Base-by-base conservation (phyloP, 2,888 invertebrate genomes). In the Desoria tigrina region DNA sequence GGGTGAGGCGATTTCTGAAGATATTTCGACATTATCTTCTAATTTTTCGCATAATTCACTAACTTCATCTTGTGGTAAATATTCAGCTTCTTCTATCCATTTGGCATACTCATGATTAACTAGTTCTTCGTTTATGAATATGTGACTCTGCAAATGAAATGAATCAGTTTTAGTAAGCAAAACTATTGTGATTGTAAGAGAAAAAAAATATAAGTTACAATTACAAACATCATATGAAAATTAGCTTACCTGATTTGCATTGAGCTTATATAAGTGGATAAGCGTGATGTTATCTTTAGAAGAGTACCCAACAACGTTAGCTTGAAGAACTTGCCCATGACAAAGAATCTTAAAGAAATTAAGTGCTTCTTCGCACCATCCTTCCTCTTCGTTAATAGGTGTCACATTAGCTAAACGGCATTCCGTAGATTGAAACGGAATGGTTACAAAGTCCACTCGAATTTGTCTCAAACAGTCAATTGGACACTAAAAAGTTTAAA, bases 381-480 rank as follows among this genome's bases (percentile, higher is more conserved):
- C 80, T 37, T 78, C 78, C 50, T 78, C 78, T 66, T 78, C 81
- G 79, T 86, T 85, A 64, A 86, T 83, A 63, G 94, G 91, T 81
- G 86, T 86, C 77, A 96, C 85, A 81, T 93, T 89, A n/a, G 93
- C 93, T 78, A 99, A 83, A 79, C 89, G 86, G 79, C 96, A 94
- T 84, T 99, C 98, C 56, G 92, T 90, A 65, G 97, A 94, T 86
- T 98, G 97, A 86, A 98, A 98, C 61, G 98, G 98, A 80, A 97
- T 84, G 65, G 88, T 84, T 86, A 96, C 89, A 81, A 94, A 96
- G 82, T 98, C 96, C 61, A 88, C 88, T 77, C 94, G 86, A 76
- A 99, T 95, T 83, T 97, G 95, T 79, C 92, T 87, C 79, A 98
- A 86, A 74, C 87, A 85, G 63, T 86, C 84, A 75, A 89, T 88